phyloP scores from a whole-genome alignment of 64 coral and sea anemone species.

The Hydrozoanthus tunicans region DNA sequence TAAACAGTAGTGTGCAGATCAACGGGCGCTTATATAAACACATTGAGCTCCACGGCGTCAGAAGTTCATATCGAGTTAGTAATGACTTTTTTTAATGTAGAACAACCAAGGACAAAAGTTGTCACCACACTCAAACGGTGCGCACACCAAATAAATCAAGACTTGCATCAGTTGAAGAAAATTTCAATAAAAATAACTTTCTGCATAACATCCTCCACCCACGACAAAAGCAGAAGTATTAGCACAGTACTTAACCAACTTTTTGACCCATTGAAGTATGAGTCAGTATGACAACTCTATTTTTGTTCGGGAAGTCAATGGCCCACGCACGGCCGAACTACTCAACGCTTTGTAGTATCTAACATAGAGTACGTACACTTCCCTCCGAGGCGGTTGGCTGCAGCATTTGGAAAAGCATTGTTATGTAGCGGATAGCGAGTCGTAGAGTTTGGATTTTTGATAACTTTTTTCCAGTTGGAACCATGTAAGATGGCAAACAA shows the following conservation, averaged over 20 bases:
- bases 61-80: background rate
- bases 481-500: conserved; percentile 77
- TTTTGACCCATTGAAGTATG: too few relatives aligned
- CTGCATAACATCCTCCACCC: too few relatives aligned
- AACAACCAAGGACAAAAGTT: background rate
- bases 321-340: background rate
- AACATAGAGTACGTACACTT: background rate
- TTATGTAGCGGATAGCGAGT: conserved; percentile 89
- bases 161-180: too few relatives aligned
- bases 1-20: background rate
- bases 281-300: background rate
- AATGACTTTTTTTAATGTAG: background rate
- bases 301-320: background rate
- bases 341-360: background rate
- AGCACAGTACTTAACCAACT: too few relatives aligned
- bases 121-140: background rate
- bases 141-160: too few relatives aligned
- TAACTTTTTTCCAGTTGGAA: conserved; percentile 84
- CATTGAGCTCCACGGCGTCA: background rate
- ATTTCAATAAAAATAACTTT: too few relatives aligned
- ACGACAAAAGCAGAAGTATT: too few relatives aligned
- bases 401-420: conserved; percentile 66
- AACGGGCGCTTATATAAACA: background rate
- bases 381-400: conserved; percentile 8
- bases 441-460: conserved; percentile 98